Base-by-base conservation (phyloP, 2,797 vertebrate species). In the Chelonia mydas region DNA sequence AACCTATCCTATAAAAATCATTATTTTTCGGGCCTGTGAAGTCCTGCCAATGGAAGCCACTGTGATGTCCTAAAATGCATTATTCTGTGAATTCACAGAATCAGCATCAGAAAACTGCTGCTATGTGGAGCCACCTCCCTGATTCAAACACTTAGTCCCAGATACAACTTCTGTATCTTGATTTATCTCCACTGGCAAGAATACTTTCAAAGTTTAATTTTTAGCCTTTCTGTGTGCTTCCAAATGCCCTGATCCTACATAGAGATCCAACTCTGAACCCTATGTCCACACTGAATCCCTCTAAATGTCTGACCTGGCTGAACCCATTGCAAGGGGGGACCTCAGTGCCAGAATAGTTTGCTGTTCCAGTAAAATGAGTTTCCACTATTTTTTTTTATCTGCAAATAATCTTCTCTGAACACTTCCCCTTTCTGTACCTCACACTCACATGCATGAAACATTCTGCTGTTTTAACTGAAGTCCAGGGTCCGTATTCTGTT, bases 1-100 rank as follows among this genome's bases (percentile, higher is more conserved):
- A 81, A 47, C 13, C 84, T 93, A 89, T 15, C 90, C 87, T 96
- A 49, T 90, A 79, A 94, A 88, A 94, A 80, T 19, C 57, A 54
- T 49, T 37, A 19, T n/a, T 95, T 77, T 93, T 78, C 87, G 11
- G 31, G 94, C 55, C 45, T 92, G 81, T 81, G 83, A 93, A 83
- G 93, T 91, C 92, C 90, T 94, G 2, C 1, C 31, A 76, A 54
- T 72, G 91, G 45, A 94, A 86, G 84, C 57, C 57, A 55, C 0
- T 90, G 84, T 92, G 54, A 79, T 59, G 82, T 86, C 76, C 13
- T 12, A 89, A 54, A 94, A 16, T 51, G 54, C 10, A 87, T 68
- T 88, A 9, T 45, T 59, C 49, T 91, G 90, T 86, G 90, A 95
- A 93, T 19, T 65, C 4, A 11, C 45, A 53, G 90, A 89, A 37